phyloP scores from a whole-genome alignment of 1,140 invertebrate species.

The Papilio xuthus region DNA sequence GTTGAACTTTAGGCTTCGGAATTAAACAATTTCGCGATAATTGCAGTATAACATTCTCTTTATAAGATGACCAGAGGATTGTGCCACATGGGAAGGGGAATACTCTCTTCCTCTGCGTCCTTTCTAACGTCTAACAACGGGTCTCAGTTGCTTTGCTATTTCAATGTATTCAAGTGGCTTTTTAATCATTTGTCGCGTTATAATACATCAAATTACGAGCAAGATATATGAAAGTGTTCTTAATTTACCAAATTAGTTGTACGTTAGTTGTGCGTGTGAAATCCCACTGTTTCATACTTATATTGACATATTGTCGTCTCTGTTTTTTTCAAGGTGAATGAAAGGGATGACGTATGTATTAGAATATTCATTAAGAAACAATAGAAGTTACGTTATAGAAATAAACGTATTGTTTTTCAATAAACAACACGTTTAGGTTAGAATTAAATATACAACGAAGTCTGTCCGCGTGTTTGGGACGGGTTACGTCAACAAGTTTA shows the following conservation, averaged over 20 bases:
- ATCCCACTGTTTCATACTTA: background rate
- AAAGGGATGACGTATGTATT: background rate
- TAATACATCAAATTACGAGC: too few relatives aligned
- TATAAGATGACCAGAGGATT: too few relatives aligned
- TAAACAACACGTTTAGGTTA: constrained; percentile 12
- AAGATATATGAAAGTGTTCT: too few relatives aligned
- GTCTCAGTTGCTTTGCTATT: too few relatives aligned
- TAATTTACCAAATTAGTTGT: too few relatives aligned
- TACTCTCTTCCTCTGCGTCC: too few relatives aligned
- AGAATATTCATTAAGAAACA: background rate
- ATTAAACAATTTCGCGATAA: too few relatives aligned
- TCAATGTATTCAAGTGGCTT: too few relatives aligned
- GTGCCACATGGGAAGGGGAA: too few relatives aligned
- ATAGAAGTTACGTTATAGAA: background rate
- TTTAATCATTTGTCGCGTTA: too few relatives aligned
- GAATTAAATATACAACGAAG: constrained; percentile 20
- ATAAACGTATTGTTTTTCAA: constrained; percentile 26
- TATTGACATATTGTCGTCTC: background rate
- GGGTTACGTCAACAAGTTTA: constrained; percentile 25
- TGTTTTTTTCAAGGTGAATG: background rate
- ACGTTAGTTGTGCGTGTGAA: background rate
- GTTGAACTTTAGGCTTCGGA: background rate
- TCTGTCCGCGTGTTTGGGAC: constrained; percentile 14
- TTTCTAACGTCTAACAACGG: too few relatives aligned
- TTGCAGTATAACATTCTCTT: too few relatives aligned